phyloP scores from a whole-genome alignment of 2,113 vertebrate species.

The Caretta caretta region DNA sequence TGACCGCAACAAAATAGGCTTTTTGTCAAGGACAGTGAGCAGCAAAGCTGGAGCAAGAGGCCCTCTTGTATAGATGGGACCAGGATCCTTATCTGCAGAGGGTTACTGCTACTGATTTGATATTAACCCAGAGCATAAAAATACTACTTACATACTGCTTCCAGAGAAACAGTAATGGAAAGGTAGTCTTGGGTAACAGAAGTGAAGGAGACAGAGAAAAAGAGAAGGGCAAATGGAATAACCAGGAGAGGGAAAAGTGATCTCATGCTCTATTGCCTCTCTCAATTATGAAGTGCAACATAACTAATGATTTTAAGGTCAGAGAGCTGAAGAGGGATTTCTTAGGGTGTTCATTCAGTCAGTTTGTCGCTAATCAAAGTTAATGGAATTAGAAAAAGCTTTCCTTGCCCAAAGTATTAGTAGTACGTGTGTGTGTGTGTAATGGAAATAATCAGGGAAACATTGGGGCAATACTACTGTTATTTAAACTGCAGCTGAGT shows the following conservation, averaged over 20 bases:
- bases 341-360: background rate
- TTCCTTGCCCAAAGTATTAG: background rate
- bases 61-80: background rate
- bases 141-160: background rate
- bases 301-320: background rate
- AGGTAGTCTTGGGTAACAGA: background rate
- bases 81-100: background rate
- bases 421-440: accelerated
- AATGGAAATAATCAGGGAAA: background rate
- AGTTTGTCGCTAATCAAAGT: background rate
- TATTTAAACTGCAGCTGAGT: background rate
- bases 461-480: background rate
- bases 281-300: background rate
- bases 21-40: background rate
- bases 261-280: background rate
- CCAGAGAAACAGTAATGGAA: background rate
- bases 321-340: background rate
- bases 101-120: background rate
- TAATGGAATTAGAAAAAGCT: background rate
- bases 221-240: background rate
- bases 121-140: background rate
- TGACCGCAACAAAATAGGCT: background rate
- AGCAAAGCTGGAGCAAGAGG: background rate
- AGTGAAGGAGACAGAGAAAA: background rate
- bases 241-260: background rate